Conservation (phyloP, 2,888 invertebrate species). For the Drosophila borealis region DNA sequence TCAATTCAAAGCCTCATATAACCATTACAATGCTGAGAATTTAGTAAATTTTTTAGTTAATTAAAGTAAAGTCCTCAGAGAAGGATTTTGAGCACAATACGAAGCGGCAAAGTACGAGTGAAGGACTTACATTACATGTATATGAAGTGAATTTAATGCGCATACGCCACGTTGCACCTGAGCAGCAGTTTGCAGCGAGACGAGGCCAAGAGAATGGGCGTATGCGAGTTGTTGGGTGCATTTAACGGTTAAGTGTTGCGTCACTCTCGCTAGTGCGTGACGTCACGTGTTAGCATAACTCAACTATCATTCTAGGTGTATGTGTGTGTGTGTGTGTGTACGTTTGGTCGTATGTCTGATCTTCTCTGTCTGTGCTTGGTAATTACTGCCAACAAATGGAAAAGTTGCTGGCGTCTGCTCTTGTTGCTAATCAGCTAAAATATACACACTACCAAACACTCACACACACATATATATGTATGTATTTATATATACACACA, state of each 20-base stretch:
- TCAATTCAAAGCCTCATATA: too few relatives aligned
- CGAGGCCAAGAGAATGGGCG: not conserved
- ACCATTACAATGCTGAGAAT: too few relatives aligned
- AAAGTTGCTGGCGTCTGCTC: constrained; percentile 42
- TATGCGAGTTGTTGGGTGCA: constrained; percentile 64
- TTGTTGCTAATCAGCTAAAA: constrained; percentile 66
- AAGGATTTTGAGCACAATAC: too few relatives aligned
- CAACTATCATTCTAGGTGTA: constrained; percentile 1
- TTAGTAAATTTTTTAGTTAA: not conserved
- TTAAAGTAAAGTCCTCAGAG: constrained; percentile 9
- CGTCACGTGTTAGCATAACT: constrained; percentile 62
- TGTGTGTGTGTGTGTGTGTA: constrained; percentile 10
- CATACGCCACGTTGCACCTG: constrained; percentile 67
- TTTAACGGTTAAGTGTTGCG: constrained; percentile 74
- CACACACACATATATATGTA: not conserved
- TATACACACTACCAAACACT: constrained; percentile 23
- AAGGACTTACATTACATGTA: too few relatives aligned
- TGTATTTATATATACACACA: constrained; percentile 26
- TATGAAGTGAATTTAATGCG: constrained; percentile 51
- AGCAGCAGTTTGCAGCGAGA: constrained; percentile 19
- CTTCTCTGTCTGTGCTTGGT: constrained; percentile 45
- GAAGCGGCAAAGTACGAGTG: not conserved
- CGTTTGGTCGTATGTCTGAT: constrained; percentile 4
- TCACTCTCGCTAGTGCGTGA: constrained; percentile 72
- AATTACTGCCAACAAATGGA: constrained; percentile 74